phyloP scores from a whole-genome alignment of 2,797 vertebrate species.

The Bradypodion pumilum region DNA sequence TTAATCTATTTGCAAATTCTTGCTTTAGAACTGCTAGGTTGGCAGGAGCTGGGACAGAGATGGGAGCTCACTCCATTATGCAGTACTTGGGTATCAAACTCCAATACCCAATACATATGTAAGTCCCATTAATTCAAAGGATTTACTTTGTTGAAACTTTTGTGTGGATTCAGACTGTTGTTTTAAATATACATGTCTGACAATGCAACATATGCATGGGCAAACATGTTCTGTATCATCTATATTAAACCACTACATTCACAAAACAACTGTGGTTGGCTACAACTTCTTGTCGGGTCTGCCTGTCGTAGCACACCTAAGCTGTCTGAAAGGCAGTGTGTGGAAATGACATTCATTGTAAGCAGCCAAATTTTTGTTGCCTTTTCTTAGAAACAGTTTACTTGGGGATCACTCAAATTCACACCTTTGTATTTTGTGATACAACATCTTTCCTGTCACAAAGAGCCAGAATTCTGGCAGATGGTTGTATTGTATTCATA shows the following conservation, averaged over 20 bases:
- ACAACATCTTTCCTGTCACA: too few species aligned
- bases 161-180: too few species aligned
- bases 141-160: too few species aligned
- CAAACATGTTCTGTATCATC: neutral
- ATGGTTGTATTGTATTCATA: neutral
- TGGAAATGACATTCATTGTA: neutral
- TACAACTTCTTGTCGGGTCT: neutral
- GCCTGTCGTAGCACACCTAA: too few species aligned
- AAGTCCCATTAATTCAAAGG: too few species aligned
- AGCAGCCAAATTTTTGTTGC: neutral
- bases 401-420: neutral
- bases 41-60: too few species aligned
- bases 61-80: too few species aligned
- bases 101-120: too few species aligned
- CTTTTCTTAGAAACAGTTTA: slow-evolving; percentile 8
- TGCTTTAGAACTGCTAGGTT: too few species aligned
- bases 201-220: neutral
- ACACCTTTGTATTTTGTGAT: neutral
- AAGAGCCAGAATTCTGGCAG: neutral
- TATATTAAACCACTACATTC: neutral
- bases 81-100: too few species aligned
- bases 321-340: neutral
- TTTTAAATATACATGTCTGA: neutral
- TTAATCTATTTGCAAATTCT: too few species aligned
- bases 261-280: neutral